Evolutionary conservation across 2,797 vertebrate genomes (phyloP).

Genomic region (Vireo griseus): DNA sequence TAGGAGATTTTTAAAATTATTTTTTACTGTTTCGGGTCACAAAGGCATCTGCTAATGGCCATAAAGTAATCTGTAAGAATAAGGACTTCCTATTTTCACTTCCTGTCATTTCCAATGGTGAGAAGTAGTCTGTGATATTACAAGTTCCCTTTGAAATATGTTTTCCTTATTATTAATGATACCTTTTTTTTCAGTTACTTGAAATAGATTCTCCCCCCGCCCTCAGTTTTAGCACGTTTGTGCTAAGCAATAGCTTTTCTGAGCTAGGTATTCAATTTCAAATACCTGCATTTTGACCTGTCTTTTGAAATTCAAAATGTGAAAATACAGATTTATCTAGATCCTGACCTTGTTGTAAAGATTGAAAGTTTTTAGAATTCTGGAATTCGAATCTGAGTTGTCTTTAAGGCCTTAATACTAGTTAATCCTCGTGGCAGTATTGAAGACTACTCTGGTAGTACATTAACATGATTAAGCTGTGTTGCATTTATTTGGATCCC

Average conservation of each 20-base stretch:
- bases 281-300: neutral
- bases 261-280: neutral
- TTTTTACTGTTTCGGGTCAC: slow-evolving; percentile 9
- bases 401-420: neutral
- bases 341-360: neutral
- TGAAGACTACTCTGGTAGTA: neutral
- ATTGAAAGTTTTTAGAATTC: neutral
- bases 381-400: neutral
- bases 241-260: neutral
- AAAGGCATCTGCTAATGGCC: slow-evolving; percentile 26
- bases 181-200: neutral
- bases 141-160: neutral
- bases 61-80: slow-evolving; percentile 12
- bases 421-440: neutral
- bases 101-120: slow-evolving; percentile 1
- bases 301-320: neutral
- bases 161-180: neutral
- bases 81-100: slow-evolving; percentile 33
- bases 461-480: neutral
- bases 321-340: neutral
- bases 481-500: neutral
- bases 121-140: neutral
- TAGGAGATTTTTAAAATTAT: neutral
- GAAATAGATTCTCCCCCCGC: neutral
- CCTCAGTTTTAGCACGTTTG: neutral